phyloP scores from a whole-genome alignment of 64 coral and sea anemone species.

The Trachythela sp. region DNA sequence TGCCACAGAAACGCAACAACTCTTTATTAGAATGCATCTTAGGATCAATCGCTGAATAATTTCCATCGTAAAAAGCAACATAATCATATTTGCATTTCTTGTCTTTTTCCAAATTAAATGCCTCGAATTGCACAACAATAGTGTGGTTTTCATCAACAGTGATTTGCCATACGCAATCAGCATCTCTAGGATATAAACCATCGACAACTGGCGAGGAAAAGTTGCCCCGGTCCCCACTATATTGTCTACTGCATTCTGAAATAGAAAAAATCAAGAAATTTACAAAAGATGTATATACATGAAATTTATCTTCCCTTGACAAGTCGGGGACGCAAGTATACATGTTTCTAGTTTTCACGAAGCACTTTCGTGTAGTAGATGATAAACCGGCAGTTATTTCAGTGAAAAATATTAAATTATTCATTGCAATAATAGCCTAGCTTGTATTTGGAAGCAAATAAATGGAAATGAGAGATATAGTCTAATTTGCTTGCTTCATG shows the following conservation, averaged over 20 bases:
- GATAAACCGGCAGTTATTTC: too few relatives aligned
- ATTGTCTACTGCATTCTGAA: not conserved
- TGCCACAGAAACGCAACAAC: conserved; percentile 14
- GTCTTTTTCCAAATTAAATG: not conserved
- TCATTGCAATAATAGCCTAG: too few relatives aligned
- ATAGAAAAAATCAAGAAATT: too few relatives aligned
- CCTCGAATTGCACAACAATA: not conserved
- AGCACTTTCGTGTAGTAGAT: too few relatives aligned
- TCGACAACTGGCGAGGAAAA: not conserved
- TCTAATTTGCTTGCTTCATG: too few relatives aligned
- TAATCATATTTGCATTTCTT: conserved; percentile 4
- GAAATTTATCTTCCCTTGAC: too few relatives aligned
- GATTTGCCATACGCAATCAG: not conserved
- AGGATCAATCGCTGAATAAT: not conserved
- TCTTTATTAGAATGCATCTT: not conserved
- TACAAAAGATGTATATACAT: too few relatives aligned
- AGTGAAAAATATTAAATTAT: too few relatives aligned
- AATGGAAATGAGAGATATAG: too few relatives aligned
- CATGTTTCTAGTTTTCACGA: too few relatives aligned
- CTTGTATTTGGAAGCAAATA: too few relatives aligned
- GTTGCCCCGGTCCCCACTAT: not conserved
- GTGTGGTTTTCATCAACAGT: conserved; percentile 1
- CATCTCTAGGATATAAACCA: not conserved
- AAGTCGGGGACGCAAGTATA: too few relatives aligned
- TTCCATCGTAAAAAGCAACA: not conserved